Evolutionary conservation across 2,888 invertebrate genomes (phyloP).

Genomic region (Trachelus stipa): DNA sequence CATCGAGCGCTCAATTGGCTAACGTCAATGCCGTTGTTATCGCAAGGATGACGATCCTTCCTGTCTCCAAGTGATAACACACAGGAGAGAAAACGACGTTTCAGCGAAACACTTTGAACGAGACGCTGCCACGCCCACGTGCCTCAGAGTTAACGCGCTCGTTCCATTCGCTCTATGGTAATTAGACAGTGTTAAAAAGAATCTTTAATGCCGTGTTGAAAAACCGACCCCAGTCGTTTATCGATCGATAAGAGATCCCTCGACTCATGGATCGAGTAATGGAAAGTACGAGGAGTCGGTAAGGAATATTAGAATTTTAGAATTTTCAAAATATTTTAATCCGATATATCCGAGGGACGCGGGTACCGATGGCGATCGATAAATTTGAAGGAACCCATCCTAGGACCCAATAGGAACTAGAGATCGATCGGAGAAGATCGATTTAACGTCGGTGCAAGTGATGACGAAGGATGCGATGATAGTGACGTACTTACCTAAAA

Average conservation of each 20-base stretch:
- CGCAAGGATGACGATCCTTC: not conserved
- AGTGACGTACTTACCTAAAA: constrained; percentile 52
- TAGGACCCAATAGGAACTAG: too few relatives aligned
- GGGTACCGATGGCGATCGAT: too few relatives aligned
- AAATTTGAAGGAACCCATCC: too few relatives aligned
- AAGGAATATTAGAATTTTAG: not conserved
- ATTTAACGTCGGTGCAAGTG: not conserved
- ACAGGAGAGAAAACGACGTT: not conserved
- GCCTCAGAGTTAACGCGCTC: not conserved
- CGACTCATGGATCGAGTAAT: not conserved
- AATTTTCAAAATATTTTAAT: not conserved
- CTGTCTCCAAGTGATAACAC: not conserved
- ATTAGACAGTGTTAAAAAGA: not conserved
- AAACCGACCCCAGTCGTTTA: too few relatives aligned
- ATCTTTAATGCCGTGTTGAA: too few relatives aligned
- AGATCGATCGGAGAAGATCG: too few relatives aligned
- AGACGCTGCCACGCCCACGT: not conserved
- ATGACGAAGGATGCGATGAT: constrained; percentile 2
- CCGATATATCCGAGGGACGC: not conserved
- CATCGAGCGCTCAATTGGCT: not conserved
- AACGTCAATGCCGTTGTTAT: not conserved
- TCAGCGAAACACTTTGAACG: not conserved
- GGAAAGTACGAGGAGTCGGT: too few relatives aligned
- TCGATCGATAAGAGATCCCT: too few relatives aligned
- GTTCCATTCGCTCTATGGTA: not conserved